These are phyloP conservation scores for Phrynosoma platyrhinos DNA, from an alignment of 2,113 vertebrate species.

Conservation along the genomic window DNA sequence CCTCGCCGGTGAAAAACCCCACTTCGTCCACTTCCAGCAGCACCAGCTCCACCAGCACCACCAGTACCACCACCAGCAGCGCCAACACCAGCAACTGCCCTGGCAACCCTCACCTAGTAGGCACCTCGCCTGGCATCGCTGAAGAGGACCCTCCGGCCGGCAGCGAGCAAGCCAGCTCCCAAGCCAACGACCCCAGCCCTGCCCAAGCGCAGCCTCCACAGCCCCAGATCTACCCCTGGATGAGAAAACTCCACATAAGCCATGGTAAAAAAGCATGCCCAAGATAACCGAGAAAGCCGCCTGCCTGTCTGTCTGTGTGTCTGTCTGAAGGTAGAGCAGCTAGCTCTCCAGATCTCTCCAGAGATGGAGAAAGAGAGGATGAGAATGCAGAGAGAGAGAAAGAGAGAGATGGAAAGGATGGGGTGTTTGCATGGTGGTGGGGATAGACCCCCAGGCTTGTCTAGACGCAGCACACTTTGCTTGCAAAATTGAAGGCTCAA, in stretches of 20 bases:
- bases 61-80: slow-evolving; percentile 65
- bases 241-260: slow-evolving; percentile 99
- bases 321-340: too few relatives aligned
- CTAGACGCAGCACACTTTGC: not conserved
- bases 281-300: too few relatives aligned
- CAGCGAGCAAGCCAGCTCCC: slow-evolving; percentile 90
- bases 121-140: slow-evolving; percentile 86
- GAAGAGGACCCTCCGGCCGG: slow-evolving; percentile 92
- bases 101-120: slow-evolving; percentile 81
- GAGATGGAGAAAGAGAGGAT: not conserved
- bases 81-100: slow-evolving; percentile 75
- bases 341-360: not conserved
- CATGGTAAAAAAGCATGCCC: slow-evolving; percentile 88
- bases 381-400: not conserved
- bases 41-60: slow-evolving; percentile 62
- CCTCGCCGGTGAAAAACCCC: slow-evolving; percentile 93
- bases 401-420: not conserved
- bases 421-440: too few relatives aligned
- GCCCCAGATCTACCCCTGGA: slow-evolving; percentile 99
- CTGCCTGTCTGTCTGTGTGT: not conserved
- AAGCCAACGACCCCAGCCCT: slow-evolving; percentile 89
- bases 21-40: slow-evolving; percentile 82
- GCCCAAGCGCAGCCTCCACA: slow-evolving; percentile 83
- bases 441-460: too few relatives aligned
- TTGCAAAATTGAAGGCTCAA: not conserved